phyloP scores from a whole-genome alignment of 2,888 invertebrate species.

The Trissoscelio sp. region DNA sequence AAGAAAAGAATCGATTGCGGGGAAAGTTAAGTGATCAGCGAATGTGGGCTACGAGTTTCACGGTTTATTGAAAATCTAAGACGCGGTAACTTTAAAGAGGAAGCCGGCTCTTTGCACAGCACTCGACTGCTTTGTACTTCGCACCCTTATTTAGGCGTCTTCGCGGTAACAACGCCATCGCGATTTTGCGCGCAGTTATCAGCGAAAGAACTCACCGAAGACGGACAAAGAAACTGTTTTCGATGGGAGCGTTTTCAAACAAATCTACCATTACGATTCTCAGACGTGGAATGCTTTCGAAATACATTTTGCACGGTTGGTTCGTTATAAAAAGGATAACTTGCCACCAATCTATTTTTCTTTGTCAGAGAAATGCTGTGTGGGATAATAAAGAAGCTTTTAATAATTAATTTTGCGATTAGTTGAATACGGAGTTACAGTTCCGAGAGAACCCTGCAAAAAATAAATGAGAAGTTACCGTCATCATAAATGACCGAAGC shows the following conservation, averaged over 20 bases:
- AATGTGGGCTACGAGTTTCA: conserved; percentile 75
- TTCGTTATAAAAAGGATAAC: no score
- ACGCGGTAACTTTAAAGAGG: conserved; percentile 60
- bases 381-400: not conserved
- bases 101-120: conserved; percentile 38
- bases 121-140: conserved; percentile 63
- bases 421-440: conserved; percentile 7
- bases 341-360: no score
- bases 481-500: conserved; percentile 21
- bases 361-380: not conserved
- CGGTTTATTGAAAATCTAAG: conserved; percentile 80
- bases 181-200: conserved; percentile 44
- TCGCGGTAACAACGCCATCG: conserved; percentile 33
- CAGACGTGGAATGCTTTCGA: not conserved
- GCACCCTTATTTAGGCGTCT: conserved; percentile 65
- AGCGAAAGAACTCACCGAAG: conserved; percentile 26
- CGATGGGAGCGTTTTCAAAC: conserved; percentile 19
- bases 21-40: conserved; percentile 64
- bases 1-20: conserved; percentile 35
- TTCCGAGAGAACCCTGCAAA: conserved; percentile 1
- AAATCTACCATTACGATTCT: not conserved
- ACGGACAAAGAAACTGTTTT: conserved; percentile 21
- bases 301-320: no score
- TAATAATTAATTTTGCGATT: conserved; percentile 10
- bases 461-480: conserved; percentile 24